phyloP scores from a whole-genome alignment of 2,888 invertebrate species.

The Dermolepida albohirtum region DNA sequence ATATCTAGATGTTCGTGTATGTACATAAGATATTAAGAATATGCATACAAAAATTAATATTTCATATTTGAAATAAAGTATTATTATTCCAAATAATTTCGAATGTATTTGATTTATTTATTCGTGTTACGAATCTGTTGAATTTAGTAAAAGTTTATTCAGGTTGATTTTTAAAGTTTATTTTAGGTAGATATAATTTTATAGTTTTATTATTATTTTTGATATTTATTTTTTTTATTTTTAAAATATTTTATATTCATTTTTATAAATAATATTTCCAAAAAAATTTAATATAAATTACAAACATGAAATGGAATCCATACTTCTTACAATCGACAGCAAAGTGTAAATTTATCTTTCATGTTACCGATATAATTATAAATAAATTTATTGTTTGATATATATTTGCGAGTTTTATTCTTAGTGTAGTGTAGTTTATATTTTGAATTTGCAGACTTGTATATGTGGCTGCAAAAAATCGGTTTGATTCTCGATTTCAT shows the following conservation, averaged over 20 bases:
- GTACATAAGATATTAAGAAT: slow-evolving; percentile 11
- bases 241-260: not conserved
- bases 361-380: slow-evolving; percentile 32
- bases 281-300: not conserved
- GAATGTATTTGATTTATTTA: not conserved
- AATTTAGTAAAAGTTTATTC: no score
- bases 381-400: slow-evolving; percentile 39
- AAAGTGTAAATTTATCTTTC: slow-evolving; percentile 25
- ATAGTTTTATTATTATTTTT: not conserved
- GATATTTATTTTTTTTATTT: not conserved
- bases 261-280: not conserved
- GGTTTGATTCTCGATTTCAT: no score
- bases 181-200: slow-evolving; percentile 2
- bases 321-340: slow-evolving; percentile 25
- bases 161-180: not conserved
- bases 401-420: slow-evolving; percentile 5
- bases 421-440: not conserved
- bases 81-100: not conserved
- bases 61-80: slow-evolving; percentile 31
- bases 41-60: slow-evolving; percentile 21
- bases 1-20: slow-evolving; percentile 24
- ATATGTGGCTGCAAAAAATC: no score
- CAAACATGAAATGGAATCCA: not conserved
- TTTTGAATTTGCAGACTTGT: no score
- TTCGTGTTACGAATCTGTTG: no score